Evolutionary conservation across 2,888 invertebrate species (phyloP).

Genomic region (Rhingia campestris): DNA sequence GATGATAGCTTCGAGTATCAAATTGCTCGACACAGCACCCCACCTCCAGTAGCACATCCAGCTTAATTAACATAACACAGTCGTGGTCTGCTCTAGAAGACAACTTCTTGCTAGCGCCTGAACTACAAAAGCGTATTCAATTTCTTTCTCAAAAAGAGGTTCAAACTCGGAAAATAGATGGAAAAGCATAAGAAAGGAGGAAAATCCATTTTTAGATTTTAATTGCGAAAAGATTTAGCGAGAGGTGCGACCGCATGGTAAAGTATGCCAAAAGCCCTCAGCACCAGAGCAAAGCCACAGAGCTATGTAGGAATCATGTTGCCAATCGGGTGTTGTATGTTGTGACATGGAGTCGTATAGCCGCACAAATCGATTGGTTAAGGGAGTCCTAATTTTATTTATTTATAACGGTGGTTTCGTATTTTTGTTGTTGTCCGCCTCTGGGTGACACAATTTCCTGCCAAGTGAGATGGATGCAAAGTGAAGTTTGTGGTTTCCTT

Average conservation of each 20-base stretch:
- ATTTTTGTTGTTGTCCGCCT: neutral
- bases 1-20: slow-evolving; percentile 57
- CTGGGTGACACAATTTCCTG: slow-evolving; percentile 37
- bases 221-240: slow-evolving; percentile 56
- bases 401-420: slow-evolving; percentile 1
- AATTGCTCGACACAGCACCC: slow-evolving; percentile 10
- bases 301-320: slow-evolving; percentile 15
- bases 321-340: slow-evolving; percentile 17
- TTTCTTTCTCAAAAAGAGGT: slow-evolving; percentile 31
- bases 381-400: slow-evolving; percentile 33
- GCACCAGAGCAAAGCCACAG: slow-evolving; percentile 5
- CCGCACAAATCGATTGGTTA: slow-evolving; percentile 61
- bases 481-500: slow-evolving; percentile 53
- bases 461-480: slow-evolving; percentile 36
- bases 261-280: slow-evolving; percentile 36
- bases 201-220: slow-evolving; percentile 51
- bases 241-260: slow-evolving; percentile 45
- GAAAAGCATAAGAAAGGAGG: slow-evolving; percentile 4
- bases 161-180: neutral
- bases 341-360: slow-evolving; percentile 52
- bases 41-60: neutral
- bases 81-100: slow-evolving; percentile 5
- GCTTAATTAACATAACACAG: slow-evolving; percentile 45
- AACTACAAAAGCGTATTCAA: slow-evolving; percentile 28
- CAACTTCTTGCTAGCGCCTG: slow-evolving; percentile 18